These are phyloP conservation scores for Amphipoea oculea DNA, from an alignment of 2,888 invertebrate species.

Conservation along the genomic window DNA sequence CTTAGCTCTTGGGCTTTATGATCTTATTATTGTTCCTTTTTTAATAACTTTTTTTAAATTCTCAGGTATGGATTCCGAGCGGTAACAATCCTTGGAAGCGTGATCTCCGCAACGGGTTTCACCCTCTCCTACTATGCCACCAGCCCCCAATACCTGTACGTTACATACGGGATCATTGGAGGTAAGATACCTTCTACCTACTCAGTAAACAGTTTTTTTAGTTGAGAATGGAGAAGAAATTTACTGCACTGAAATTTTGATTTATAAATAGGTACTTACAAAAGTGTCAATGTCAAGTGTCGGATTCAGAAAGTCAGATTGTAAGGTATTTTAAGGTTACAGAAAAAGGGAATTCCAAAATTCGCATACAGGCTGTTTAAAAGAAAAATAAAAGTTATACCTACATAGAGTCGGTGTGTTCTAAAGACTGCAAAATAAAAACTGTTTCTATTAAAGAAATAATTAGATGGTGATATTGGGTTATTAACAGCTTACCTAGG, in stretches of 20 bases:
- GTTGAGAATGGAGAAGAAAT: neutral
- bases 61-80: conserved; percentile 95
- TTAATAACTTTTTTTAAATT: conserved; percentile 31
- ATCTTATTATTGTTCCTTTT: neutral
- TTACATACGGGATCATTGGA: conserved; percentile 96
- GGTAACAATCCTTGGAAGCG: conserved; percentile 96
- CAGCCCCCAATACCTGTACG: conserved; percentile 93
- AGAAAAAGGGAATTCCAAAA: neutral
- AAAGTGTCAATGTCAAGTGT: too few species aligned
- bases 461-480: neutral
- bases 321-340: neutral
- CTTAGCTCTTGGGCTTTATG: neutral
- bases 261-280: neutral
- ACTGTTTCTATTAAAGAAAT: neutral
- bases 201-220: neutral
- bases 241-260: neutral
- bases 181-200: conserved; percentile 86
- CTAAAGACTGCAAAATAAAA: too few species aligned
- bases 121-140: conserved; percentile 93
- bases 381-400: neutral
- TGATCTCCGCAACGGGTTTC: conserved; percentile 93
- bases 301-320: too few species aligned
- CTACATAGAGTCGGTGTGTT: too few species aligned
- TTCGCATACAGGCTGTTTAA: neutral
- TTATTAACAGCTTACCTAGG: neutral